Conservation (phyloP, 2,797 vertebrate genomes). For the Rhynchonycteris naso region DNA sequence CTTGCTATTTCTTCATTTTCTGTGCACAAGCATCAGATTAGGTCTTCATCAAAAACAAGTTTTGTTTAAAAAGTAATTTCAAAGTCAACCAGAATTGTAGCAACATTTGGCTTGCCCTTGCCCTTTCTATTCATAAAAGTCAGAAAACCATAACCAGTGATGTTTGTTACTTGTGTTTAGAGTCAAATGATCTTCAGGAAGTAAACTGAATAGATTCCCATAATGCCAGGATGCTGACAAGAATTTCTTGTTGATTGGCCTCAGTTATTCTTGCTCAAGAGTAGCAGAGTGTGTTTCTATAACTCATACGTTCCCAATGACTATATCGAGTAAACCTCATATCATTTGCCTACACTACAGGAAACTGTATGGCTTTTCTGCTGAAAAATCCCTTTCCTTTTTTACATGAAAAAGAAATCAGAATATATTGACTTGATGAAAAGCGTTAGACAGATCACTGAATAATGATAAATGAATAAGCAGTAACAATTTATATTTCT, state of each 20-base stretch:
- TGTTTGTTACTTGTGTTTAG: neutral
- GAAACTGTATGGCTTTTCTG: neutral
- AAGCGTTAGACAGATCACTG: neutral
- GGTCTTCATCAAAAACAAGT: neutral
- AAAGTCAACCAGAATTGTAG: neutral
- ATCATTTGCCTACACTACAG: neutral
- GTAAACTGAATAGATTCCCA: neutral
- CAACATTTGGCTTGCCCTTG: neutral
- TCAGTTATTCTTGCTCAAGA: neutral
- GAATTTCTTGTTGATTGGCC: neutral
- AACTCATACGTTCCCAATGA: neutral
- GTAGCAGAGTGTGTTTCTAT: neutral
- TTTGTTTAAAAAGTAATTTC: neutral
- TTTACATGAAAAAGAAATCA: neutral
- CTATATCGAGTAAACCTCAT: fast-evolving
- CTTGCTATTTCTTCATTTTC: neutral
- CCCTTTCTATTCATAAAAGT: neutral
- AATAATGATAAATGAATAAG: slow-evolving; percentile 24
- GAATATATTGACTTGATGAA: neutral
- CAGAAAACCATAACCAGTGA: neutral
- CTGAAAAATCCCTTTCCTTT: neutral
- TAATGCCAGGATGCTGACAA: neutral
- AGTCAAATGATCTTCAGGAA: neutral
- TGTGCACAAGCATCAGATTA: neutral
- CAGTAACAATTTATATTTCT: slow-evolving; percentile 32